Percentiles rank a stretch among this genome's conserved stretches.
Evolutionary conservation across 2,113 vertebrate species (phyloP).

Genomic region (Vanacampus margaritifer): DNA sequence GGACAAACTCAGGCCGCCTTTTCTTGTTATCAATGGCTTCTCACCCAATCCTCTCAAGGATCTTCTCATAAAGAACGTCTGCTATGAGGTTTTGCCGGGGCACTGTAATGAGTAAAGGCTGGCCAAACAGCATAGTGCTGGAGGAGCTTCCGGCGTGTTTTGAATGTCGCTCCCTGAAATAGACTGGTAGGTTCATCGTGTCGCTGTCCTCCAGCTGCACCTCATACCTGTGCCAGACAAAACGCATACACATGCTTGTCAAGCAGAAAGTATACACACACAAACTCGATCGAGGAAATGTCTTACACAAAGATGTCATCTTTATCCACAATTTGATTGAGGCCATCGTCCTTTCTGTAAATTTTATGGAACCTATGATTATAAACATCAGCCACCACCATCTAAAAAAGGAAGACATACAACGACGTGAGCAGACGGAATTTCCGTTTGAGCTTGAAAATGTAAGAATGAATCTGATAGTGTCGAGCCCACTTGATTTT

Average conservation of each 20-base stretch:
- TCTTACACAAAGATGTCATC: constrained; percentile 97
- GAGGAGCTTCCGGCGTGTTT: constrained; percentile 78
- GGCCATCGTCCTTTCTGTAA: constrained; percentile 88
- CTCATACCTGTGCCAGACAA: constrained; percentile 78
- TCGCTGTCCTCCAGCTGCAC: constrained; percentile 75
- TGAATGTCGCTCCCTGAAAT: constrained; percentile 88
- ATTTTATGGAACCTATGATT: constrained; percentile 98
- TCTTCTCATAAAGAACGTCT: constrained; percentile 79
- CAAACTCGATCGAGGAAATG: neutral
- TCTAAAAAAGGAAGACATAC: constrained; percentile 68
- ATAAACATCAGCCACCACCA: constrained; percentile 96
- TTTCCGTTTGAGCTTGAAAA: neutral
- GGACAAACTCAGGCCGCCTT: neutral
- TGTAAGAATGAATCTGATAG: neutral
- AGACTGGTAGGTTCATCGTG: constrained; percentile 82
- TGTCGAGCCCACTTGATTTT: neutral
- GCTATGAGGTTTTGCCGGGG: constrained; percentile 83
- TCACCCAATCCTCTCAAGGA: constrained; percentile 87
- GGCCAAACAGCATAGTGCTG: constrained; percentile 86
- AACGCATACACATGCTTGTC: neutral
- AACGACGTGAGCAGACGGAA: neutral
- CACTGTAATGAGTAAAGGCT: constrained; percentile 87
- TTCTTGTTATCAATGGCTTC: constrained; percentile 32
- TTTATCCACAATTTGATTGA: constrained; percentile 92
- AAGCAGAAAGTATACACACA: neutral